Base-by-base conservation (phyloP, 2,113 vertebrate genomes). In the Xyrauchen texanus region DNA sequence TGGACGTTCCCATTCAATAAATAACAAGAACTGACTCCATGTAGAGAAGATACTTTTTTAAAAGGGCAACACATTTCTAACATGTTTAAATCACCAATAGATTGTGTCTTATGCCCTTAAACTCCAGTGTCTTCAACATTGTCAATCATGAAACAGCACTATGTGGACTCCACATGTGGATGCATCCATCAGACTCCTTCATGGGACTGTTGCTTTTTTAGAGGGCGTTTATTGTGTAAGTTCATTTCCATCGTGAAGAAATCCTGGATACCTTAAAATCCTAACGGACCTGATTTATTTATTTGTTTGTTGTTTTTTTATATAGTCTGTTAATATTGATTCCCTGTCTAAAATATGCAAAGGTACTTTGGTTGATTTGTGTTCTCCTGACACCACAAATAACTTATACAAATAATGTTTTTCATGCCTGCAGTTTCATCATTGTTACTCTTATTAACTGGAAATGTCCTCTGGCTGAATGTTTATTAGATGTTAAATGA, bases 281-380 rank as follows among this genome's bases (percentile, higher is more conserved):
- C 13, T 70, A 57, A 44, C 52, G 45, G 34, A 55, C 69, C 6
- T 7, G 13, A 46, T 58, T 45, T 46, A 72, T 72, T 72, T 72
- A 72, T 72, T 72, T 60, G 4, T 8, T 72, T 60, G 70, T 60
- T 71, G 42, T 57, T 7, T 47, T 16, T 60, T 12, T 16, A 4
- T 4, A 45, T 60, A 13, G 58, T 4, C 0, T 4, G 44, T 58
- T 71, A 46, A 11, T 60, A 10, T 16, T 34, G 16, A 34, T 45
- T 57, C 53, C 49, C 6, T 70, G 51, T 44, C 52, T 60, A 45
- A 10, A 46, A 46, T 57, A 3, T 1, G 3, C 5, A 7, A 12
- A n/a, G 7, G 42, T 53, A 13, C 49, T 69, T 55, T 47, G 12
- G 13, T 68, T 68, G 16, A 42, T 57, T 57, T 44, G n/a, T 3